A percentile compares a stretch with the other conserved stretches of the same genome.
Evolutionary conservation across 2,113 vertebrate species (phyloP).

Genomic region (Phylloscopus trochilus): DNA sequence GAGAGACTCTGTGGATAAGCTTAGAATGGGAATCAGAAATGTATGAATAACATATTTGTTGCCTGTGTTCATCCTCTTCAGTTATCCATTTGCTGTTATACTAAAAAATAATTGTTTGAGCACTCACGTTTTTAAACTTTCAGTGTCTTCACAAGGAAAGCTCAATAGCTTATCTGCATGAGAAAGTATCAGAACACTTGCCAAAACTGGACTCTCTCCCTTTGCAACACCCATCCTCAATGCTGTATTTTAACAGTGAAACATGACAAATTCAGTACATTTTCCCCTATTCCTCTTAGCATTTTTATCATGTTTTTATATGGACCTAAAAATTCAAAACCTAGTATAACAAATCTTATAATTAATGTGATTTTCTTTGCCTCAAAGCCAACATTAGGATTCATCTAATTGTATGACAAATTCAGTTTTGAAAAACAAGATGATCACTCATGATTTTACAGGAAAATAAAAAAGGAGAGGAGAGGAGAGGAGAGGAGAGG

Average conservation of each 20-base stretch:
- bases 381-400: not conserved
- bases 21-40: not conserved
- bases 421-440: not conserved
- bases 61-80: not conserved
- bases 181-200: not conserved
- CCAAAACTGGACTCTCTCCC: not conserved
- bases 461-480: not conserved
- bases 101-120: not conserved
- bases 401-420: not conserved
- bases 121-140: not conserved
- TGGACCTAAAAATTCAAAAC: not conserved
- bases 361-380: not conserved
- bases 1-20: not conserved
- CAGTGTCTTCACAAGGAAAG: not conserved
- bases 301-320: not conserved
- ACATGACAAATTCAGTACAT: not conserved
- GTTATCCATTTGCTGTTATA: not conserved
- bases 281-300: not conserved
- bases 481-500: no score
- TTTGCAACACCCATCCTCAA: not conserved
- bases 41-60: not conserved
- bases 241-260: rapidly evolving
- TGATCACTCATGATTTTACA: rapidly evolving
- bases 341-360: not conserved
- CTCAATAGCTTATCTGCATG: not conserved